phyloP scores from a whole-genome alignment of 2,888 invertebrate genomes.

The Acanthopleura granulata region DNA sequence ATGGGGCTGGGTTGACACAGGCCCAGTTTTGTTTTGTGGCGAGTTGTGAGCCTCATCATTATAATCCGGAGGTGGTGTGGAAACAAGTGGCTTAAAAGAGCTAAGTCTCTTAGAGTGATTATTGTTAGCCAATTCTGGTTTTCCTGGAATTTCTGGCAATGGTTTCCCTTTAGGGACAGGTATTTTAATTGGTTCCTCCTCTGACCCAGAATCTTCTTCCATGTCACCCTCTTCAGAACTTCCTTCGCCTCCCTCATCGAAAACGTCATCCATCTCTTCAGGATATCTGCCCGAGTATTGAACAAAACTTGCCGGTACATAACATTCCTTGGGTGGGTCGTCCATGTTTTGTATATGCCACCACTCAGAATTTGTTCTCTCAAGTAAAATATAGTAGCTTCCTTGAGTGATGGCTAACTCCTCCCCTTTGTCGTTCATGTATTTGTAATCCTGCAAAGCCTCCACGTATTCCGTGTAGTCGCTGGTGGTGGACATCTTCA shows the following conservation, averaged over 20 bases:
- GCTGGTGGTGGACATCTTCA: constrained; percentile 3
- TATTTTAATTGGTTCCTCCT: not conserved
- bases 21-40: not conserved
- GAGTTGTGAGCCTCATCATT: not conserved
- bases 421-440: constrained; percentile 5
- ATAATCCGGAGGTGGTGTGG: not conserved
- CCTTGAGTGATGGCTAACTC: not conserved
- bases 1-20: not conserved
- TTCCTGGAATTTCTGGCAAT: not conserved
- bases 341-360: not conserved
- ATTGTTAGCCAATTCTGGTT: not conserved
- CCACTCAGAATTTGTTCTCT: constrained; percentile 1
- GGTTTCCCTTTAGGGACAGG: constrained; percentile 1
- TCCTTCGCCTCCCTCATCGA: not conserved
- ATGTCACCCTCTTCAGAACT: not conserved
- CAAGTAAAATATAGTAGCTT: not conserved
- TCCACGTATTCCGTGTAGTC: not conserved
- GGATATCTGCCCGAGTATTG: not conserved
- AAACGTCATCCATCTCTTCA: constrained; percentile 2
- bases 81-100: not conserved
- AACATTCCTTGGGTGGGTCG: not conserved
- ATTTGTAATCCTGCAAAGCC: not conserved
- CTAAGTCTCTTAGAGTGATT: not conserved
- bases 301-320: not conserved
- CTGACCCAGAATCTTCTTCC: not conserved